Evolutionary conservation across 2,888 invertebrate genomes (phyloP), one percentile per base, ranked within the genome.

Genomic region (Drosophila mercatorum): DNA sequence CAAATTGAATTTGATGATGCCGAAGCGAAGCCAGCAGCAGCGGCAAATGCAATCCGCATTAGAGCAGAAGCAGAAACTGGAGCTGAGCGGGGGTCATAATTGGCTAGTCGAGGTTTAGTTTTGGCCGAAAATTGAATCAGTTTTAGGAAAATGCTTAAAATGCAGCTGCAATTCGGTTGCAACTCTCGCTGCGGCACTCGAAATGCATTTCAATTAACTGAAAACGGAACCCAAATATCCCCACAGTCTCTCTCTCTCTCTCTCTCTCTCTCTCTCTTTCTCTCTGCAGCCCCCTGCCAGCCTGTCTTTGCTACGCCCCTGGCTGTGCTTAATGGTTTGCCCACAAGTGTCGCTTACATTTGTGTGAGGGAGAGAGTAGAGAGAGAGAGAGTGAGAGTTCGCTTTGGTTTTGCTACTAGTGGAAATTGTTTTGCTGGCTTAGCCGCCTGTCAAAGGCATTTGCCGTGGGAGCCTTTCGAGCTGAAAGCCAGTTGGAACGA

Each of bases 141-240:
- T 41, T 68, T 66, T 66, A 62, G 56, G 34, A 76, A 65, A 83
- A 71, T 67, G 69, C 69, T 81, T 61, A 36, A 66, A 66, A 68
- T 72, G 68, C 65, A 70, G 57, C 65, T 31, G 59, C 72, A 72
- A 53, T 12, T 53, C 81, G 59, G 64, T 81, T 84, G 67, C 69
- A 70, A 70, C 47, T 68, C 55, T 59, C 52, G 38, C 26, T 49
- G 41, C 62, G 51, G 70, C 72, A 72, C 73, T 85, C 46, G 62
- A 82, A 89, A 75, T 85, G 85, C 85, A 88, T 90, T 90, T 68
- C 90, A 85, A 85, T 85, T 85, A 85, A 90, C 73, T 81, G 68
- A 49, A 51, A 46, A 46, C 56, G 14, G 47, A 52, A 64, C 51
- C 43, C 49, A n/a, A 6, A 41, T 41, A 34, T 34, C 11, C 7